phyloP scores from a whole-genome alignment of 2,797 vertebrate species.

The Xenopus petersii region DNA sequence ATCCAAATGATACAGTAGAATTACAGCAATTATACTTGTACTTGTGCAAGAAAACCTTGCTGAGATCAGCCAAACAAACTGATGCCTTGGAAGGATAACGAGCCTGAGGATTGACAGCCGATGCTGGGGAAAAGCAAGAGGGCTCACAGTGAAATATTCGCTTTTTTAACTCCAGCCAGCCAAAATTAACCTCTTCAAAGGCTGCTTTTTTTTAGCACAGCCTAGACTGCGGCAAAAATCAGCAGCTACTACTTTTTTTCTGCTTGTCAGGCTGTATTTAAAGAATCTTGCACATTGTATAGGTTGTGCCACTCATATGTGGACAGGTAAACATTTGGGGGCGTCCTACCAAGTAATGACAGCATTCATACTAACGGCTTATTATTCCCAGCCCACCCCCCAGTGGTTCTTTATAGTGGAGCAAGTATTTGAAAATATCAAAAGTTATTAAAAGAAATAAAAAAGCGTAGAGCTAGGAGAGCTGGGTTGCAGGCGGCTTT shows the following conservation, averaged over 20 bases:
- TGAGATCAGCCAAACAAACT: slow-evolving; percentile 73
- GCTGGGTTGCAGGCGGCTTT: too few species aligned
- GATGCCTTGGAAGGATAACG: slow-evolving; percentile 67
- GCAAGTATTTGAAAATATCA: too few species aligned
- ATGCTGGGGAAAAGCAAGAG: slow-evolving; percentile 66
- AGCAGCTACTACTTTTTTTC: slow-evolving; percentile 30
- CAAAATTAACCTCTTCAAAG: slow-evolving; percentile 59
- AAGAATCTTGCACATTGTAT: slow-evolving; percentile 26
- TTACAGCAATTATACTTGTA: slow-evolving; percentile 75
- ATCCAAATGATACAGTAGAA: slow-evolving; percentile 76
- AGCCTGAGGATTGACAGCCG: slow-evolving; percentile 64
- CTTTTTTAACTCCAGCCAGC: slow-evolving; percentile 59
- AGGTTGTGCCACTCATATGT: slow-evolving; percentile 30
- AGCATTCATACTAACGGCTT: too few species aligned
- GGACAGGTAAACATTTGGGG: slow-evolving; percentile 34
- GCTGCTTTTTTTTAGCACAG: slow-evolving; percentile 49
- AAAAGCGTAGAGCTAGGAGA: too few species aligned
- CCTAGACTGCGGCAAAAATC: slow-evolving; percentile 17
- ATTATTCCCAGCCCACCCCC: neutral
- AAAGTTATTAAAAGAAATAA: too few species aligned
- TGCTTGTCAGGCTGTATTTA: slow-evolving; percentile 39
- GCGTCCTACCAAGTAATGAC: too few species aligned
- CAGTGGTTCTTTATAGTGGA: too few species aligned
- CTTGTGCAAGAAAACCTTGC: slow-evolving; percentile 74
- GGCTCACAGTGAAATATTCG: slow-evolving; percentile 63